Conservation (phyloP, 2,888 invertebrate genomes). For the Spodoptera exigua region DNA sequence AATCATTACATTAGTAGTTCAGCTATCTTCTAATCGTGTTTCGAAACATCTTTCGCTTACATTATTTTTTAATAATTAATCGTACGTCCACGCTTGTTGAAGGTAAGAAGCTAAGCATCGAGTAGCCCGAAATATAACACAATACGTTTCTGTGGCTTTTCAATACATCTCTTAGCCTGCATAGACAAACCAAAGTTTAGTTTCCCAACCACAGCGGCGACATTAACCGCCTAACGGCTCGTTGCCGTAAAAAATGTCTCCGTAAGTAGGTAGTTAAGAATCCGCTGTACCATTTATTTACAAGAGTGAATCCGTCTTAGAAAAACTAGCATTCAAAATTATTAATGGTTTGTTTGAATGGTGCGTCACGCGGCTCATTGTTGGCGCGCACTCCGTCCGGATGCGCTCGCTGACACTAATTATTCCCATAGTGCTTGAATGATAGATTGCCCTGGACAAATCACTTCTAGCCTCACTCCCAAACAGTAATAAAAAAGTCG, state of each 20-base stretch:
- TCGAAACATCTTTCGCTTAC: conserved; percentile 14
- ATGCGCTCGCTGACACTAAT: conserved; percentile 88
- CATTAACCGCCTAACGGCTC: conserved; percentile 77
- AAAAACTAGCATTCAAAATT: conserved; percentile 87
- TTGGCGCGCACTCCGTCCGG: conserved; percentile 84
- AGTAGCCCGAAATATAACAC: conserved; percentile 17
- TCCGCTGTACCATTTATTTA: conserved; percentile 87
- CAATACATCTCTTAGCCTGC: conserved; percentile 32
- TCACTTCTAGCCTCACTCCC: conserved; percentile 83
- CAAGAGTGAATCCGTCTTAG: conserved; percentile 86
- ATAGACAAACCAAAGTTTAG: conserved; percentile 32
- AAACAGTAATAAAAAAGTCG: conserved; percentile 82
- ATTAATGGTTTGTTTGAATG: conserved; percentile 89
- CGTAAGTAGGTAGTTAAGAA: conserved; percentile 88
- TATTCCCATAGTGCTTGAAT: conserved; percentile 88
- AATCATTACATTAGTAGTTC: conserved; percentile 47
- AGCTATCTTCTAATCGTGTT: conserved; percentile 38
- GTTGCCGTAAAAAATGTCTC: conserved; percentile 80
- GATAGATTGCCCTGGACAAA: conserved; percentile 88
- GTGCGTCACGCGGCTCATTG: conserved; percentile 85
- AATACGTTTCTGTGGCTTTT: conserved; percentile 41
- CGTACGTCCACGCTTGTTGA: conserved; percentile 28
- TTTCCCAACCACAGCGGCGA: conserved; percentile 62
- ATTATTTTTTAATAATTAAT: no score
- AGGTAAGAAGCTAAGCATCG: conserved; percentile 22